A percentile compares a stretch with the other conserved stretches of the same genome.
Conservation (phyloP, 1,140 invertebrate species). For the Brachionus asplanchnoidis region DNA sequence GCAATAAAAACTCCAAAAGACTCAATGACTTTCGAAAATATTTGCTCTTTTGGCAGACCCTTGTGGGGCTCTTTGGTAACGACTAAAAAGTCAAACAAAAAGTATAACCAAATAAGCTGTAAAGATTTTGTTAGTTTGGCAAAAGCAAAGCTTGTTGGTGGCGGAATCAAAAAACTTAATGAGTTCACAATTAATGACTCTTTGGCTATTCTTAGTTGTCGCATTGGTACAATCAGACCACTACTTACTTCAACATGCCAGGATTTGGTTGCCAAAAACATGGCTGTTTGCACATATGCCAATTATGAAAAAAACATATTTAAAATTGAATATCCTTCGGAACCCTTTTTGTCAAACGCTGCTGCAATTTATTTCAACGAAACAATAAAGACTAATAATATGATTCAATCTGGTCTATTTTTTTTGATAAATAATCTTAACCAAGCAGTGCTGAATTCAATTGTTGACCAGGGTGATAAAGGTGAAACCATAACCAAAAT, state of each 20-base stretch:
- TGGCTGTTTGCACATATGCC: background rate
- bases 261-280: background rate
- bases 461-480: constrained; percentile 20
- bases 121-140: background rate
- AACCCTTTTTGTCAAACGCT: background rate
- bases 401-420: background rate
- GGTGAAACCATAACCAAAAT: background rate
- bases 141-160: background rate
- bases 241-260: background rate
- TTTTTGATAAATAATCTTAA: background rate
- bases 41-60: background rate
- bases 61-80: background rate
- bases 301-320: background rate
- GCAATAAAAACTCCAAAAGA: background rate
- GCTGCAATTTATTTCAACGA: background rate
- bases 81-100: background rate
- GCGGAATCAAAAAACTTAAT: background rate
- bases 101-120: background rate
- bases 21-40: background rate
- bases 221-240: background rate
- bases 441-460: background rate
- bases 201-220: background rate
- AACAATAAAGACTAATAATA: background rate
- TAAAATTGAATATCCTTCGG: constrained; percentile 16
- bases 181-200: background rate